Percentiles rank a stretch among this genome's conserved stretches.
Conservation (phyloP, 2,797 vertebrate species). For the Aratinga solstitialis region DNA sequence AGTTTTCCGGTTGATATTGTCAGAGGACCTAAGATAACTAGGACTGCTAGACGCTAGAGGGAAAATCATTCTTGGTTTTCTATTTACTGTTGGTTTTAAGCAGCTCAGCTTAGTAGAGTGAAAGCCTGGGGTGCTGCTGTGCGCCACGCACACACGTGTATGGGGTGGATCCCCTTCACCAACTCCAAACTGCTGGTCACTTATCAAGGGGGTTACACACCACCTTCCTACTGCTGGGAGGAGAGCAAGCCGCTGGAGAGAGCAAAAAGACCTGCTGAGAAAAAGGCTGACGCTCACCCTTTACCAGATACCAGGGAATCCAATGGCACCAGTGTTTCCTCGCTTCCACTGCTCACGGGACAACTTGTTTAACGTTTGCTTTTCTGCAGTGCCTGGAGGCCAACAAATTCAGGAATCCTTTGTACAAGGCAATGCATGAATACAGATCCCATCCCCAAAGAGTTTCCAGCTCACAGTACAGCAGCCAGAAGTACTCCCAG, state of each 20-base stretch:
- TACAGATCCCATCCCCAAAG: neutral
- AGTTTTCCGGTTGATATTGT: neutral
- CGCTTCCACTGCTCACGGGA: neutral
- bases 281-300: neutral
- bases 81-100: neutral
- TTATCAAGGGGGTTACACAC: neutral
- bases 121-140: neutral
- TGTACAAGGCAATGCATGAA: neutral
- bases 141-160: accelerated
- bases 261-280: neutral
- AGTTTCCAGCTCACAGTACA: neutral
- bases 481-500: neutral
- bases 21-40: neutral
- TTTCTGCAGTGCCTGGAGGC: neutral
- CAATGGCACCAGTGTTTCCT: accelerated
- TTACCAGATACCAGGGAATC: neutral
- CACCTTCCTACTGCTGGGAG: neutral
- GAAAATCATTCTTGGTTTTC: neutral
- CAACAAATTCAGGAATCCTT: neutral
- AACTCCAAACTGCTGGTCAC: neutral
- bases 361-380: neutral
- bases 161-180: neutral
- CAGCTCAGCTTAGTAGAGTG: neutral
- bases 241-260: neutral
- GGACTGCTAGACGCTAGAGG: neutral